Evolutionary conservation across 2,113 vertebrate species (phyloP), one percentile per base, ranked within the genome.

Genomic region (Notechis scutatus): DNA sequence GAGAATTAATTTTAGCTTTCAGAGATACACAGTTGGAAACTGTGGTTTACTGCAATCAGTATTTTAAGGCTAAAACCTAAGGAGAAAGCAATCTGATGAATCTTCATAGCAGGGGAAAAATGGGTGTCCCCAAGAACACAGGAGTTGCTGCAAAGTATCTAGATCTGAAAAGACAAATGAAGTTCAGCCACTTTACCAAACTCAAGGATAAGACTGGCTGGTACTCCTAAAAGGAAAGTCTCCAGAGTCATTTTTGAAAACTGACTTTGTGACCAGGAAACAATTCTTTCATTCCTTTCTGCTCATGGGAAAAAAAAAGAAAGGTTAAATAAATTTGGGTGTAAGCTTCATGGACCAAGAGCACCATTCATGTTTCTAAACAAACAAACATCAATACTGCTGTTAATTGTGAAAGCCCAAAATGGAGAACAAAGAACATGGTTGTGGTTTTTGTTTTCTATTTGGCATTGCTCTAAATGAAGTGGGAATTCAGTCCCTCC

Each of bases 1-100:
- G 95, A 97, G 95, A 96, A 96, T 95, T 92, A 81, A 92, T 93
- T 94, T 94, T 54, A 45, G 93, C 96, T 92, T 91, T 81, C 26
- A 95, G 23, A 95, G 93, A 47, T 50, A 4, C 54, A 59, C 92
- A 47, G 64, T 87, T 94, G 87, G 85, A 95, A 92, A 95, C 93
- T 95, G 95, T 26, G 89, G 85, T 90, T 94, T 95, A 56, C 86
- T 59, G 0, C 64, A 94, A 34, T 39, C 87, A 59, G 90, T 85
- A 29, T 91, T 94, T 20, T 8, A 91, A 95, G 96, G 94, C 91
- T 93, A 95, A 94, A 96, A 90, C 92, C 95, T 91, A 45, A 81
- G 91, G 96, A 94, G 47, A 94, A 93, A 91, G 94, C 86, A 86
- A 87, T 57, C 89, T 81, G 87, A 59, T 42, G 93, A 39, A 94